These are phyloP conservation scores for Drosophila atripex DNA, from an alignment of 2,888 invertebrate species.

Conservation along the genomic window DNA sequence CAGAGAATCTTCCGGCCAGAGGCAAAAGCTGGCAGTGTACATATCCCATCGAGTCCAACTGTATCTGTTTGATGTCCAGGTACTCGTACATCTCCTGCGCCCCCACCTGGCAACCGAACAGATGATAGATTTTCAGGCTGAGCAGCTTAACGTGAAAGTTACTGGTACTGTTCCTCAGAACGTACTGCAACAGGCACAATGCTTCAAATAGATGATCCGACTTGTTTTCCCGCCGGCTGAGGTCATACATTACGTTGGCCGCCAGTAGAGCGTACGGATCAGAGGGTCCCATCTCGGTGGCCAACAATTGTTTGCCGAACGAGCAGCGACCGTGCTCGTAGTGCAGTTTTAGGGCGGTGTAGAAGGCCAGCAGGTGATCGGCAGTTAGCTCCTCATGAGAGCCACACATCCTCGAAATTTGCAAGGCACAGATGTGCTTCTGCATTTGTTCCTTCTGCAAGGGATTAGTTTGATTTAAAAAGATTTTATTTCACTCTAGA, in stretches of 20 bases:
- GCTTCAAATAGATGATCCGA: conserved; percentile 87
- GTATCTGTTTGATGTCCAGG: conserved; percentile 96
- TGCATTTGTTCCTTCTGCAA: conserved; percentile 90
- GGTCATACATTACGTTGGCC: conserved; percentile 84
- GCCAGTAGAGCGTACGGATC: conserved; percentile 93
- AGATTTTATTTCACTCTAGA: not conserved
- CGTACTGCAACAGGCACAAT: conserved; percentile 89
- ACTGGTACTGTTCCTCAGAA: conserved; percentile 90
- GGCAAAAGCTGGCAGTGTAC: conserved; percentile 90
- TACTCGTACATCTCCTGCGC: conserved; percentile 90
- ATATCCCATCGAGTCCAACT: conserved; percentile 95
- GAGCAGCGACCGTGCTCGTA: conserved; percentile 87
- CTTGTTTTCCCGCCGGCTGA: conserved; percentile 85
- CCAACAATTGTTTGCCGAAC: conserved; percentile 86
- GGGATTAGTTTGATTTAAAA: not conserved
- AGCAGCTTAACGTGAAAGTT: conserved; percentile 96
- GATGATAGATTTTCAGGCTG: conserved; percentile 91
- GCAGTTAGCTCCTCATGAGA: conserved; percentile 86
- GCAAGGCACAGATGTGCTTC: conserved; percentile 91
- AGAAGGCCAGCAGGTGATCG: conserved; percentile 86
- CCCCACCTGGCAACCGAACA: conserved; percentile 89
- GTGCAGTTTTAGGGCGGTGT: conserved; percentile 87
- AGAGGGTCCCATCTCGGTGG: conserved; percentile 89
- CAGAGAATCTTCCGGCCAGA: conserved; percentile 88
- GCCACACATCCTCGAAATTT: conserved; percentile 90